A percentile compares a stretch with the other conserved stretches of the same genome.
Conservation (phyloP, 2,888 invertebrate species). For the Leptarthrus brevirostris region DNA sequence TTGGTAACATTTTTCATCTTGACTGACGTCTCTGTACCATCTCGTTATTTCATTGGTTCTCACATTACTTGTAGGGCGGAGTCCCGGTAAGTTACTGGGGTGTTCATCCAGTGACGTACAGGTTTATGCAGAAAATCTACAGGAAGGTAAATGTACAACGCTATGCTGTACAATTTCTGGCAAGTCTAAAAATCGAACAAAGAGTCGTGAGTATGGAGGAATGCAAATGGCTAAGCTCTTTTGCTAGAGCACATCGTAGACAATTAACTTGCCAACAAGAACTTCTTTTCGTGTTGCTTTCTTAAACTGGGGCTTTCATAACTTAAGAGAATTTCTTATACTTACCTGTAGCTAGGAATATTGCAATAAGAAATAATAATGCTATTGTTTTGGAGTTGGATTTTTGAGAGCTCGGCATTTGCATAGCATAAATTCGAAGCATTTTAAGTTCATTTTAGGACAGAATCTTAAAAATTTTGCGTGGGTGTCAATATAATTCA, state of each 20-base stretch:
- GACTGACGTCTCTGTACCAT: background rate
- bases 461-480: no score
- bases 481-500: no score
- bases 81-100: background rate
- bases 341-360: no score
- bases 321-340: no score
- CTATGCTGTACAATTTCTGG: background rate
- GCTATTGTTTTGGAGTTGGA: no score
- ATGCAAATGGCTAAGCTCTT: slow-evolving; percentile 11
- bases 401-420: no score
- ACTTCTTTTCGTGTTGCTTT: background rate
- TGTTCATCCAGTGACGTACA: slow-evolving; percentile 28
- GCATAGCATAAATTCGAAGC: no score
- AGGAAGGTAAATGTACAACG: background rate
- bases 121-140: background rate
- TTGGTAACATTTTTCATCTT: slow-evolving; percentile 16
- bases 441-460: no score
- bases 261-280: background rate
- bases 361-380: no score
- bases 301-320: no score
- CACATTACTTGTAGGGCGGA: background rate
- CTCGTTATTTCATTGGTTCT: background rate
- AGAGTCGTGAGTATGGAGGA: slow-evolving; percentile 2
- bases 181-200: background rate
- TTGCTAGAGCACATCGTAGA: slow-evolving; percentile 10